Percentiles rank a stretch among this genome's conserved stretches.
phyloP scores from a whole-genome alignment of 1,140 invertebrate genomes.

The Brachystomella parvula region DNA sequence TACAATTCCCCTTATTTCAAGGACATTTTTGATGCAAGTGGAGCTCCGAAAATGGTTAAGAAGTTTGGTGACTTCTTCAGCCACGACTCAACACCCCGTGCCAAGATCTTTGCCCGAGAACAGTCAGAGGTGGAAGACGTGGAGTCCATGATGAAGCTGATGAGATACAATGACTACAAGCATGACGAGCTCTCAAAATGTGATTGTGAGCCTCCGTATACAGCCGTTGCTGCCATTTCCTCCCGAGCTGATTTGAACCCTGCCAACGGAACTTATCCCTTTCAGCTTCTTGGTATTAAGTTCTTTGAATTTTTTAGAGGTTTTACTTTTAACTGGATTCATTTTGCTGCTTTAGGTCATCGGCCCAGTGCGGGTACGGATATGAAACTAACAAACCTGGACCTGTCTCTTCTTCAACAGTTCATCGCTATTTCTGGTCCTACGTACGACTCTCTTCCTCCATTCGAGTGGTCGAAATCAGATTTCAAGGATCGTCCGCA shows the following conservation, averaged over 20 bases:
- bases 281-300: slow-evolving; percentile 27
- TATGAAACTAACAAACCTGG: slow-evolving; percentile 49
- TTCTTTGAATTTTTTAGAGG: neutral
- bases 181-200: slow-evolving; percentile 61
- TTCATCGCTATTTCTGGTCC: slow-evolving; percentile 53
- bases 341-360: slow-evolving; percentile 41
- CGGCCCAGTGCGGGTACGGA: slow-evolving; percentile 53
- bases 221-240: slow-evolving; percentile 62
- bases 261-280: slow-evolving; percentile 55
- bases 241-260: slow-evolving; percentile 63
- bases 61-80: slow-evolving; percentile 65
- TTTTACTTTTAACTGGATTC: neutral
- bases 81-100: slow-evolving; percentile 56
- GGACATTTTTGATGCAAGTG: slow-evolving; percentile 56
- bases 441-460: slow-evolving; percentile 51
- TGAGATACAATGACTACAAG: slow-evolving; percentile 66
- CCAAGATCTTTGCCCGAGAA: slow-evolving; percentile 56
- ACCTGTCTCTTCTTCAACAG: slow-evolving; percentile 45
- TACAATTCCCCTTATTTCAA: slow-evolving; percentile 71
- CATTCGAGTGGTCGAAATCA: slow-evolving; percentile 66
- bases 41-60: slow-evolving; percentile 48
- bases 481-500: slow-evolving; percentile 57
- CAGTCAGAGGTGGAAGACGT: slow-evolving; percentile 51
- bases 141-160: slow-evolving; percentile 51
- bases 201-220: slow-evolving; percentile 63